phyloP scores from a whole-genome alignment of 2,113 vertebrate species.

The Cricetomys ansorgei region DNA sequence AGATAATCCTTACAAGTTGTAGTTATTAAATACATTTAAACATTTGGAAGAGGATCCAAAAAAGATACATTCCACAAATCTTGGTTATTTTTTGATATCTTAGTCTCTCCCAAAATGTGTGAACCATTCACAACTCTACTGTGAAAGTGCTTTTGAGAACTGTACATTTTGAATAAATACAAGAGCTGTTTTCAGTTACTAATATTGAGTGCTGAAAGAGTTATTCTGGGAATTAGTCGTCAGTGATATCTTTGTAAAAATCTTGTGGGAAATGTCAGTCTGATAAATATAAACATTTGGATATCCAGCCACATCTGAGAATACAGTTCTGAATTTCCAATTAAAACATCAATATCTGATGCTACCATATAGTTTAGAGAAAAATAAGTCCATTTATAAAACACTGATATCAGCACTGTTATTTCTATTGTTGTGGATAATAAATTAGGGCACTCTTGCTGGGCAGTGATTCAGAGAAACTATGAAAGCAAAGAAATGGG shows the following conservation, averaged over 20 bases:
- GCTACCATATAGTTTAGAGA: slow-evolving; percentile 4
- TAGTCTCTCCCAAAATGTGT: neutral
- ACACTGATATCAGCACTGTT: slow-evolving; percentile 4
- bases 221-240: slow-evolving; percentile 15
- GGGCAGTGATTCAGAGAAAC: slow-evolving; percentile 52
- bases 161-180: neutral
- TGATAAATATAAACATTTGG: slow-evolving; percentile 6
- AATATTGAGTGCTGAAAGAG: neutral
- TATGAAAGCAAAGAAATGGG: slow-evolving; percentile 35
- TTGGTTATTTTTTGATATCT: neutral
- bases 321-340: slow-evolving; percentile 33
- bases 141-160: neutral
- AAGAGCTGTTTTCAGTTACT: neutral
- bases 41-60: neutral
- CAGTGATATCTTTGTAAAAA: slow-evolving; percentile 21
- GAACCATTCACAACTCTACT: neutral
- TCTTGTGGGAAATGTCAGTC: neutral
- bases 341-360: slow-evolving; percentile 10
- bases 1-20: neutral
- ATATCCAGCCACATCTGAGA: slow-evolving; percentile 9
- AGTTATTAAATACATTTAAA: neutral
- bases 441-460: slow-evolving; percentile 66
- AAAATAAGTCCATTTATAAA: slow-evolving; percentile 53
- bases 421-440: slow-evolving; percentile 53
- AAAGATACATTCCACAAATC: neutral